Evolutionary conservation across 2,113 vertebrate genomes (phyloP), one percentile per base, ranked within the genome.

Genomic region (Scomber colias): DNA sequence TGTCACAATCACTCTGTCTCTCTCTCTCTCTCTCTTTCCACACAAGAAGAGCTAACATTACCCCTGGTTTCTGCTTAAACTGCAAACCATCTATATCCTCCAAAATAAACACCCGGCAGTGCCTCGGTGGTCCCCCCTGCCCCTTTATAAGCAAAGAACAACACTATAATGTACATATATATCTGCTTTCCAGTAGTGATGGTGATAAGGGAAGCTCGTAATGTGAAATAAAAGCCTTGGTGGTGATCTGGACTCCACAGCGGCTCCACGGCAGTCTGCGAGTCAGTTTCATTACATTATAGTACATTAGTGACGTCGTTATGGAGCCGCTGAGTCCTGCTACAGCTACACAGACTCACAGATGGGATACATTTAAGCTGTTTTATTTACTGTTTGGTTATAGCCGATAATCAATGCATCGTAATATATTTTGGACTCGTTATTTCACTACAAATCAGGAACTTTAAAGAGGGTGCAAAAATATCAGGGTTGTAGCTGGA

Each of bases 211-310:
- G 78, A 51, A 62, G 75, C 79, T 86, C 31, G 9, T 70, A 35
- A 90, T 75, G 81, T 65, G 56, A 53, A 85, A 87, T 79, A 81
- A 82, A 88, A 76, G 62, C 72, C 50, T 66, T 0, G 13, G 61
- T 3, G 54, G 79, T 14, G 77, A 70, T 72, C 69, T 71, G 77
- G 72, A 72, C 46, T 63, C 5, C n/a, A 14, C 11, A 0, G 79
- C 54, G 14, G 46, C 76, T 61, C 54, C 6, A 46, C 27, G 1
- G 68, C 46, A 1, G 55, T 45, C 79, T 17, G 64, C n/a, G 0
- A 30, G 57, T 64, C 73, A 19, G 40, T 59, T 81, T 68, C 54
- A 73, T 81, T 73, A 73, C 80, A 81, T 87, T 73, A 71, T 15
- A 65, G 70, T 7, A 53, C 79, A 81, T 82, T 69, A 84, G 46